Evolutionary conservation across 1,140 invertebrate genomes (phyloP).

Genomic region (Diplogasteroides magnus): DNA sequence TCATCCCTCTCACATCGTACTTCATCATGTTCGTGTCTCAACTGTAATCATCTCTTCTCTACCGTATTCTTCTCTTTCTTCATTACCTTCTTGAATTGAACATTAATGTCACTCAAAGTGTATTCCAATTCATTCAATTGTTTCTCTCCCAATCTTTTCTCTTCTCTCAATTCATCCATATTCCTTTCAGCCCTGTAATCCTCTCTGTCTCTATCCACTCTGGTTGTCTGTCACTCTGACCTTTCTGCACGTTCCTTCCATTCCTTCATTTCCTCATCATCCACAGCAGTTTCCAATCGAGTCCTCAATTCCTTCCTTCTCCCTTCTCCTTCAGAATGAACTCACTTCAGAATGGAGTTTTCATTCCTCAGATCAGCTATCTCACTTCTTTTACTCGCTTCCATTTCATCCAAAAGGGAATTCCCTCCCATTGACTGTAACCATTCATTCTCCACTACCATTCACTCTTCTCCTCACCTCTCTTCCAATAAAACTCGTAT

Average conservation of each 20-base stretch:
- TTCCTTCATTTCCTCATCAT: neutral
- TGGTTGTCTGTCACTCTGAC: too few relatives aligned
- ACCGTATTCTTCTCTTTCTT: neutral
- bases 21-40: constrained; percentile 3
- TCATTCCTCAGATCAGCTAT: neutral
- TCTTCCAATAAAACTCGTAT: neutral
- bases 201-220: too few relatives aligned
- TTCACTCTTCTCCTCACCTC: too few relatives aligned
- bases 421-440: neutral
- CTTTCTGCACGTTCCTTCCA: neutral
- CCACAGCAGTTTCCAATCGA: neutral
- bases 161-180: constrained; percentile 10
- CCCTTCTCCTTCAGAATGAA: neutral
- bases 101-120: constrained; percentile 6
- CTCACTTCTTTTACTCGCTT: neutral
- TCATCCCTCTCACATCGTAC: constrained; percentile 29
- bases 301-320: neutral
- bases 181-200: neutral
- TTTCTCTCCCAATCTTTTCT: constrained; percentile 9
- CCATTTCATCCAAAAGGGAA: neutral
- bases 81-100: constrained; percentile 12
- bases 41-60: constrained; percentile 2
- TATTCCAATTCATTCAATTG: constrained; percentile 16
- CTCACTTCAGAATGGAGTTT: neutral
- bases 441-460: too few relatives aligned